Conservation (phyloP, 1,140 invertebrate genomes). For the Scaptomyza graminum region DNA sequence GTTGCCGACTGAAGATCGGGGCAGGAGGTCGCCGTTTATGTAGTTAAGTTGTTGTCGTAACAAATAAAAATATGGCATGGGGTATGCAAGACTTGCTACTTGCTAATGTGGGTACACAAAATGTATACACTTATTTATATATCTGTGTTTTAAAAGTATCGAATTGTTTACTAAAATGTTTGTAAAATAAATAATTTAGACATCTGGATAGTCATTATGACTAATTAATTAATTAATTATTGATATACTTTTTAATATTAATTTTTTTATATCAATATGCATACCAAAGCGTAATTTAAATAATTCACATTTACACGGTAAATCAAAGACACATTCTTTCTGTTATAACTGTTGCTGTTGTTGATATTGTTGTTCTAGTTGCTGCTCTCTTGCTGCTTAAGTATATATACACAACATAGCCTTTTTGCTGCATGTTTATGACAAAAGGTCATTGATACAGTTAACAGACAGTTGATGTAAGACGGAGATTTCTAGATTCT, state of each 20-base stretch:
- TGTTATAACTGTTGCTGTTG: constrained; percentile 15
- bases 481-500: constrained; percentile 30
- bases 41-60: constrained; percentile 57
- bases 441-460: constrained; percentile 73
- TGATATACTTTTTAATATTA: too few relatives aligned
- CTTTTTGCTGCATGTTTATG: constrained; percentile 39
- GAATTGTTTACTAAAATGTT: too few relatives aligned
- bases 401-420: constrained; percentile 35
- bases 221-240: too few relatives aligned
- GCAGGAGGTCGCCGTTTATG: constrained; percentile 53
- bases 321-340: not conserved
- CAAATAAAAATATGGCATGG: constrained; percentile 1
- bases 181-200: too few relatives aligned
- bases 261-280: too few relatives aligned
- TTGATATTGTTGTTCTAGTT: constrained; percentile 44
- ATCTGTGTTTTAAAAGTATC: too few relatives aligned
- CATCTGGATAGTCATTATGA: too few relatives aligned
- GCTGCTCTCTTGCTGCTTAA: constrained; percentile 44
- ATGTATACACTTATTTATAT: too few relatives aligned
- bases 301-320: constrained; percentile 16
- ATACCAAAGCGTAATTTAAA: too few relatives aligned
- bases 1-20: constrained; percentile 8
- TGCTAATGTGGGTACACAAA: too few relatives aligned
- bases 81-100: constrained; percentile 14
- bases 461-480: constrained; percentile 31